phyloP scores from a whole-genome alignment of 2,888 invertebrate species.

The Agapetus fuscipes region DNA sequence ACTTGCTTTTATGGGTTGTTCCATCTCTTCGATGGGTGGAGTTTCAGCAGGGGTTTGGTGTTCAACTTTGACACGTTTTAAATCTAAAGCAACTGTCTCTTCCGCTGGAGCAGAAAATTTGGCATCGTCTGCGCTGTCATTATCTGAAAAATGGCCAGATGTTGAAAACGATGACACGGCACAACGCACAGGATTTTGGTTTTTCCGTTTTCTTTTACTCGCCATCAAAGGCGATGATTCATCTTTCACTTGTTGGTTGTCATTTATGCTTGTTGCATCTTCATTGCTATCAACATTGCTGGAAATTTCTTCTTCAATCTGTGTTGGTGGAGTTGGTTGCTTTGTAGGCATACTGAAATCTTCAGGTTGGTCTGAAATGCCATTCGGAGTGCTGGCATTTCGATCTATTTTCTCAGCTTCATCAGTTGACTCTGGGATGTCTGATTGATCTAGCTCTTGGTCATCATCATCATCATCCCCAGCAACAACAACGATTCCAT shows the following conservation, averaged over 20 bases:
- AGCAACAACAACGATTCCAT: conserved; percentile 69
- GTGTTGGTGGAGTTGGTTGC: conserved; percentile 44
- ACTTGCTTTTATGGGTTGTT: no score
- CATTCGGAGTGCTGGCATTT: conserved; percentile 23
- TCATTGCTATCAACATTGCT: conserved; percentile 57
- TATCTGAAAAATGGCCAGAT: conserved; percentile 27
- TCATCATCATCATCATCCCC: conserved; percentile 70
- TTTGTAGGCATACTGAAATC: conserved; percentile 53
- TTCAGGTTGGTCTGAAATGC: conserved; percentile 42
- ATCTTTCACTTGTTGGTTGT: conserved; percentile 46
- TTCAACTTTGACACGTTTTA: conserved; percentile 18
- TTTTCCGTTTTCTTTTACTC: conserved; percentile 79
- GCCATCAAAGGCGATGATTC: conserved; percentile 46
- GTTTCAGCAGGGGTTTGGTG: no score
- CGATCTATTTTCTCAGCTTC: conserved; percentile 24
- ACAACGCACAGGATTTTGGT: conserved; percentile 76
- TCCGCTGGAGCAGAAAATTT: conserved; percentile 9
- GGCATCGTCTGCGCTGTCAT: conserved; percentile 30
- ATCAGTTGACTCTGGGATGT: conserved; percentile 25
- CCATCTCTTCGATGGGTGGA: no score
- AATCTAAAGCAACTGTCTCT: conserved; percentile 8
- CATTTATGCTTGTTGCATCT: conserved; percentile 46
- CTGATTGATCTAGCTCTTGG: conserved; percentile 40
- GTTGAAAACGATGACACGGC: conserved; percentile 44
- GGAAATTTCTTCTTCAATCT: conserved; percentile 42